phyloP scores from a whole-genome alignment of 2,113 vertebrate genomes.

The Microtus montanus region DNA sequence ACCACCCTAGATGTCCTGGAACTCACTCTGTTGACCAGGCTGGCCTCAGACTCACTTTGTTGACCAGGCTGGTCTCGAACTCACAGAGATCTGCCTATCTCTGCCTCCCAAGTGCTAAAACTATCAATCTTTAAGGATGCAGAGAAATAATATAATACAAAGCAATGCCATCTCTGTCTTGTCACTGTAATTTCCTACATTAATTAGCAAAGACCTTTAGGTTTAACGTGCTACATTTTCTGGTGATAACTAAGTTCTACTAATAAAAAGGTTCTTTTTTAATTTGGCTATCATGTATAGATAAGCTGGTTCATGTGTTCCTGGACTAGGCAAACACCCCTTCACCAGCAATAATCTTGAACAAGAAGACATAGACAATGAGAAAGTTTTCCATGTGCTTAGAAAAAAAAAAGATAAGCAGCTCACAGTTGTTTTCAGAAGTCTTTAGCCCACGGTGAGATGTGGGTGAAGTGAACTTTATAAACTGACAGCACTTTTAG shows the following conservation, averaged over 20 bases:
- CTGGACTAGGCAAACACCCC: not conserved
- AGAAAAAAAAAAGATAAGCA: not conserved
- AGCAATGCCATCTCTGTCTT: not conserved
- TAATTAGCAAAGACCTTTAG: not conserved
- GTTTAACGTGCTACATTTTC: not conserved
- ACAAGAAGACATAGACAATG: not conserved
- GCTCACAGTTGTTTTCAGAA: not conserved
- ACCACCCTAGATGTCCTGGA: too few relatives aligned
- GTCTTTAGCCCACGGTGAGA: not conserved
- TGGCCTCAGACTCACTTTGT: too few relatives aligned
- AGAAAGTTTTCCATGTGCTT: not conserved
- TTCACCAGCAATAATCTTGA: not conserved
- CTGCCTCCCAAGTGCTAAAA: not conserved
- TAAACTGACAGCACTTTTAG: not conserved
- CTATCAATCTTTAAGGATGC: constrained; percentile 14
- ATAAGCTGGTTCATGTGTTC: not conserved
- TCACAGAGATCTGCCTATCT: too few relatives aligned
- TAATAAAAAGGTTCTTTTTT: not conserved
- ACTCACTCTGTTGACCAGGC: too few relatives aligned
- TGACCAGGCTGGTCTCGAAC: too few relatives aligned
- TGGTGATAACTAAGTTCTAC: not conserved
- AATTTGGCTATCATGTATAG: not conserved
- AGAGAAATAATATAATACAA: not conserved
- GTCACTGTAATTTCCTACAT: not conserved
- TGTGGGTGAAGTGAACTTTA: not conserved